Conservation (phyloP, 1,140 invertebrate genomes). For the Bicyclus anynana region DNA sequence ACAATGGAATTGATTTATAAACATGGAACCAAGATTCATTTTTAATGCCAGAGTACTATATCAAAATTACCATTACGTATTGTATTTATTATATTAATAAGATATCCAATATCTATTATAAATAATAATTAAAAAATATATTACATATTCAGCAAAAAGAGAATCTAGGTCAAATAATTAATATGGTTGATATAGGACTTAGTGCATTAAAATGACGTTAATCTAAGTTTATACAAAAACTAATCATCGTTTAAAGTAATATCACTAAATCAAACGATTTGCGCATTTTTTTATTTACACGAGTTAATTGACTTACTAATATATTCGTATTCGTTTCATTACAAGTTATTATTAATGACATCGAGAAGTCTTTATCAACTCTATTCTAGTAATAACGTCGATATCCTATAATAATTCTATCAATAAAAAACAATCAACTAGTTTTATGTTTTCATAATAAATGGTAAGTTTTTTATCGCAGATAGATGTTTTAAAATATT, state of each 20-base stretch:
- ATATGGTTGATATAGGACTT: not conserved
- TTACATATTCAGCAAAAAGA: too few species aligned
- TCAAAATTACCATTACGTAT: too few species aligned
- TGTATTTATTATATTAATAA: too few species aligned
- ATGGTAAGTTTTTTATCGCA: constrained; percentile 4
- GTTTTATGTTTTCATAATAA: not conserved
- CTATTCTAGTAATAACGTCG: not conserved
- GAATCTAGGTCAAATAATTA: too few species aligned
- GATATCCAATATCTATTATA: too few species aligned
- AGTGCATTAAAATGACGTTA: not conserved
- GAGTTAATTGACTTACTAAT: constrained; percentile 9
- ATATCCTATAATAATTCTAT: not conserved
- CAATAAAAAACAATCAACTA: not conserved
- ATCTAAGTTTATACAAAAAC: not conserved
- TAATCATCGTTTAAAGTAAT: constrained; percentile 1
- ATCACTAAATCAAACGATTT: constrained; percentile 10
- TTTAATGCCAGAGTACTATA: not conserved
- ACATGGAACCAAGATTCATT: not conserved
- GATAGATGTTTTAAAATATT: not conserved
- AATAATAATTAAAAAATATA: too few species aligned
- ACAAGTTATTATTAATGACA: not conserved
- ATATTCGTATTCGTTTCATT: not conserved
- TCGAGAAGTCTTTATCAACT: not conserved
- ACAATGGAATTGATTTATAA: not conserved
- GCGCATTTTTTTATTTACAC: constrained; percentile 8